These are phyloP conservation scores for Oncorhynchus kisutch DNA, from an alignment of 2,113 vertebrate genomes.

Conservation along the genomic window DNA sequence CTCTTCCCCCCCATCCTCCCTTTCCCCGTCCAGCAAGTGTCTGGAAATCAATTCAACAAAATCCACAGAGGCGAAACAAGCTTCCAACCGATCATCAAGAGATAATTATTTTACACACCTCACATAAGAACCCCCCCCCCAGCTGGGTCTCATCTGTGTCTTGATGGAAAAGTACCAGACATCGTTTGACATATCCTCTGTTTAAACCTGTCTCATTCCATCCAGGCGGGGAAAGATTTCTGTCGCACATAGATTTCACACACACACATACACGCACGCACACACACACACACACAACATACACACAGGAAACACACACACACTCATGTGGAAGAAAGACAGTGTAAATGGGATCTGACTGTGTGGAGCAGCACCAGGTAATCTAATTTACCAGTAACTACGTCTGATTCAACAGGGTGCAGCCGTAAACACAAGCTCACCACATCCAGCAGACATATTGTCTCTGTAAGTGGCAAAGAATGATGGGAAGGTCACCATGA, in stretches of 20 bases:
- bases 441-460: conserved; percentile 14
- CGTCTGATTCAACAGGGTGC: conserved; percentile 25
- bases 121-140: too few relatives aligned
- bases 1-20: background rate
- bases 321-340: conserved; percentile 48
- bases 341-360: conserved; percentile 45
- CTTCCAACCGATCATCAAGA: background rate
- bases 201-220: conserved; percentile 8
- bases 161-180: conserved; percentile 45
- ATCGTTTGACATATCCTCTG: conserved; percentile 28
- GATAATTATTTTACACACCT: too few relatives aligned
- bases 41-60: conserved; percentile 17
- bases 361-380: conserved; percentile 29
- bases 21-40: background rate
- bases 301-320: background rate
- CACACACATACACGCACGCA: background rate
- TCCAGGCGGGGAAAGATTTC: background rate
- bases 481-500: conserved; percentile 48
- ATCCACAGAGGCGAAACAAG: conserved; percentile 28
- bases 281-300: background rate
- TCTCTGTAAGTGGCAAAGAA: conserved; percentile 12
- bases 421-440: conserved; percentile 20
- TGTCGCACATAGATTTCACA: background rate
- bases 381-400: conserved; percentile 54
- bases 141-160: background rate